Base-by-base conservation (phyloP, 2,113 vertebrate genomes). In the Amphiprion ocellaris region DNA sequence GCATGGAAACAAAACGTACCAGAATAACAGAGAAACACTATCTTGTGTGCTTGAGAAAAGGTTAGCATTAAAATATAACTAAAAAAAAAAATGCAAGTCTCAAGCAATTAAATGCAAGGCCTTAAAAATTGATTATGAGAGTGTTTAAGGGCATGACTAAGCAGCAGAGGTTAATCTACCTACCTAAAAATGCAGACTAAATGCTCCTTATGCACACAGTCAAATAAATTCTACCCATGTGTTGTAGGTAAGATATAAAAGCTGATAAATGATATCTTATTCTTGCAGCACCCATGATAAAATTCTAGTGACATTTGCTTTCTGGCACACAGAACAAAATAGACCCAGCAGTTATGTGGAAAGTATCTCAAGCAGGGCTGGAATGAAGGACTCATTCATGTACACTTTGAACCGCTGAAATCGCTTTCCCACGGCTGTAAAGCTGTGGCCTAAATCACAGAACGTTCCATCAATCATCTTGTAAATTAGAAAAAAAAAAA, bases 401-500 rank as follows among this genome's bases (percentile, higher is more conserved):
- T 61, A 30, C 72, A 47, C 56, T 68, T 21, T 33, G 19, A 82
- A 41, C 21, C 26, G 26, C 52, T 65, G 26, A 58, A 77, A 78
- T 78, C 23, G 19, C 55, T 77, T 83, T 64, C 65, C 66, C 52
- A 5, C 60, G 55, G 69, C 59, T 75, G 33, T 62, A 68, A 71
- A 79, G 61, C 75, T 46, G 58, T 2, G 62, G 66, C 59, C 44
- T 63, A 44, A 81, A 60, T 81, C 66, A 46, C 24, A 65, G 15
- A 12, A 39, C 61, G 64, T 82, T 17, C 39, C 46, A 85, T 88
- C 84, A 83, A 69, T 90, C 81, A 83, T 68, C 19, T 49, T 10
- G 24, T 30, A 58, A 82, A 82, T 82, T 7, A 74, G 37, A 74
- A 26, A 83, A 80, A 21, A 21, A 21, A 21, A 85, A 74, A 70